A percentile compares a stretch with the other conserved stretches of the same genome.
Evolutionary conservation across 1,140 invertebrate species (phyloP).

Genomic region (Pygmarrhopalites habei): DNA sequence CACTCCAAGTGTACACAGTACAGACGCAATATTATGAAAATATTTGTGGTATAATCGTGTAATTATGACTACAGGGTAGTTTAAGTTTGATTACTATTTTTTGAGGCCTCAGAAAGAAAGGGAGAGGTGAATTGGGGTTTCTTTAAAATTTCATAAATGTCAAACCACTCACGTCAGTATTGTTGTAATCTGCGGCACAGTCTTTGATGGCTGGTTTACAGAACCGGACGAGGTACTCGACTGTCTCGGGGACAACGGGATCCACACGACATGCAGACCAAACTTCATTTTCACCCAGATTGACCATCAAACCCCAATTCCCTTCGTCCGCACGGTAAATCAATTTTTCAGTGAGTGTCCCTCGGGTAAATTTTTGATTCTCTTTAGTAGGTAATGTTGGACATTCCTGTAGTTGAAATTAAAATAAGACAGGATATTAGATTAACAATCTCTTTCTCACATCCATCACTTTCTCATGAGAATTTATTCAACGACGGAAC

Average conservation of each 20-base stretch:
- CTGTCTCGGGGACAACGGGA: slow-evolving; percentile 42
- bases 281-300: slow-evolving; percentile 26
- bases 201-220: slow-evolving; percentile 36
- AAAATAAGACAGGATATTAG: too few relatives aligned
- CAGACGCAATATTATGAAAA: background rate
- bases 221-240: slow-evolving; percentile 40
- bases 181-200: slow-evolving; percentile 33
- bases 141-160: background rate
- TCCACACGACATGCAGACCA: slow-evolving; percentile 42
- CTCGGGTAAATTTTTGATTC: slow-evolving; percentile 33
- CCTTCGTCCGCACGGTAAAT: slow-evolving; percentile 38
- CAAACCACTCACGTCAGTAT: slow-evolving; percentile 31
- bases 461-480: too few relatives aligned
- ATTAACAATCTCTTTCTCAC: too few relatives aligned
- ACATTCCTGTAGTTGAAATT: too few relatives aligned
- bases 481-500: too few relatives aligned
- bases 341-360: slow-evolving; percentile 35
- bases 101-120: background rate
- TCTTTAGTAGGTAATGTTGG: slow-evolving; percentile 36
- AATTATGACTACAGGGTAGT: too few relatives aligned
- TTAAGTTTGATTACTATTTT: too few relatives aligned
- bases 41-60: too few relatives aligned
- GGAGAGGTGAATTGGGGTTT: background rate
- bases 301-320: slow-evolving; percentile 41
- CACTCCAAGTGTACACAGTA: too few relatives aligned